Evolutionary conservation across 1,140 invertebrate genomes (phyloP), one percentile per base, ranked within the genome.

Genomic region (Solenopsis invicta): DNA sequence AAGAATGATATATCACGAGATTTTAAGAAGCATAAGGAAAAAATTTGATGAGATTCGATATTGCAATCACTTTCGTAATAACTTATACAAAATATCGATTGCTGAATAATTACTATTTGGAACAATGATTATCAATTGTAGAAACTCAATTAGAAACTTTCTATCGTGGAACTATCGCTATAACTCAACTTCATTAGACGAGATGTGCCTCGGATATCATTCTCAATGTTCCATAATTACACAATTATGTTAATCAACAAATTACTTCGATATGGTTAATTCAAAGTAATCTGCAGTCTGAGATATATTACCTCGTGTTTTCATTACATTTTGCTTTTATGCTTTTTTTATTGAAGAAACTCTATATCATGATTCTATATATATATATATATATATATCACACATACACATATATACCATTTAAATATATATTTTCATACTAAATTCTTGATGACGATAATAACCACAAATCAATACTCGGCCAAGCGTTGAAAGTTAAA

Each of bases 391-490:
- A 24, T 24, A 12, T 24, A 59, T 59, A 10, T 59, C 29, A 29
- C 29, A 29, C 29, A 2, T 2, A 59, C n/a, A n/a, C 3, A 18
- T 45, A 16, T 21, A 29, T 12, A 9, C 16, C 13, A 80, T 67
- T 52, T 66, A 5, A 24, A 54, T 13, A 10, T 21, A 10, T 21
- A 8, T 74, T 61, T 62, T 72, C 4, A 48, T 50, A 4, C 10
- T 10, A 50, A 72, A 72, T 59, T 59, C 50, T 37, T 16, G 16
- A 81, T 54, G n/a, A 80, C 61, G 41, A 76, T 59, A 61, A 61
- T 61, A 78, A 78, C 45, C 18, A 66, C 61, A 45, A 66, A 78
- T 78, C 76, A 78, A 78, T 78, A 82, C 3, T 41, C 9, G 16
- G 1, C 2, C 41, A 69, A 56, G 10, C 69, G 6, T 54, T 16